A percentile compares a stretch with the other conserved stretches of the same genome.
These are phyloP conservation scores for Temnopleurus reevesii DNA, from an alignment of 53 echinoderm and acorn worm genomes.

Conservation along the genomic window DNA sequence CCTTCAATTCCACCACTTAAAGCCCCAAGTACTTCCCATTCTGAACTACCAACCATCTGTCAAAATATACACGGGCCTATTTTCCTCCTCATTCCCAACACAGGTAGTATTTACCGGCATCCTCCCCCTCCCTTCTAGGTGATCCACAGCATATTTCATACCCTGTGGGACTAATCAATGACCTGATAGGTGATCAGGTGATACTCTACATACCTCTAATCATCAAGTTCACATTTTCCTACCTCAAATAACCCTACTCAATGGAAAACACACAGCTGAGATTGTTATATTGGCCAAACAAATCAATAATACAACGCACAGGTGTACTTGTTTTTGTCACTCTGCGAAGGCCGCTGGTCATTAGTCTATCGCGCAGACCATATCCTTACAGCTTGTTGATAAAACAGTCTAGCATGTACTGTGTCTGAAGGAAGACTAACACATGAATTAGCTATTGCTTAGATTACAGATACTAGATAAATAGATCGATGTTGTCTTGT, in stretches of 20 bases:
- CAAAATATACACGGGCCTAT: neutral
- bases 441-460: no score
- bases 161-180: neutral
- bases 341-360: neutral
- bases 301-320: slow-evolving; percentile 25
- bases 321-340: slow-evolving; percentile 40
- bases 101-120: neutral
- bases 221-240: neutral
- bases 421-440: no score
- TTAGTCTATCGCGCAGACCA: no score
- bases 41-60: neutral
- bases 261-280: neutral
- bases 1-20: no score
- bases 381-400: no score
- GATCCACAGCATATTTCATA: neutral
- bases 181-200: neutral
- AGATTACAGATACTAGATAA: no score
- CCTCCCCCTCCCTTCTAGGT: neutral
- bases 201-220: slow-evolving; percentile 18
- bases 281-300: slow-evolving; percentile 19
- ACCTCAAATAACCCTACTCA: neutral
- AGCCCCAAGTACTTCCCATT: no score
- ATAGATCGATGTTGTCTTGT: no score
- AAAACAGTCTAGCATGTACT: no score
- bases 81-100: neutral